These are phyloP conservation scores for Fundulus diaphanus DNA, from an alignment of 2,797 vertebrate genomes.

Conservation along the genomic window DNA sequence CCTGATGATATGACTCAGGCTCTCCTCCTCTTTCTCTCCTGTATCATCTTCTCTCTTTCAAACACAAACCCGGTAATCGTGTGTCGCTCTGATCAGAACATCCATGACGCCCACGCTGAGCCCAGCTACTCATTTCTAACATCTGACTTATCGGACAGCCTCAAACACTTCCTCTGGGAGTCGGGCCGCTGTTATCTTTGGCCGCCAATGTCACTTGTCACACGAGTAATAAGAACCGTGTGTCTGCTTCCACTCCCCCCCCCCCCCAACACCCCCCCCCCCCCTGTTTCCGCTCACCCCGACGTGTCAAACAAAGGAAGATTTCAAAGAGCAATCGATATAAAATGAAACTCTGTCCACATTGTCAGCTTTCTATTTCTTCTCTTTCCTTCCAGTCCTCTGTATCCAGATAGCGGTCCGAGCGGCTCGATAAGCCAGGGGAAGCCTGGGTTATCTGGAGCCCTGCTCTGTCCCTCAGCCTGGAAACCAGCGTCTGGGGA, in stretches of 20 bases:
- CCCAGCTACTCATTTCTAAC: conserved; percentile 41
- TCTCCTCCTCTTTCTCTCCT: conserved; percentile 22
- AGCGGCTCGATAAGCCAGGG: conserved; percentile 25
- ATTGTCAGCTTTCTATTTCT: conserved; percentile 61
- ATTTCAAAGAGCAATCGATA: conserved; percentile 72
- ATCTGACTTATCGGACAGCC: conserved; percentile 66
- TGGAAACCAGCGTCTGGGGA: background rate
- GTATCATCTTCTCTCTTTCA: conserved; percentile 2
- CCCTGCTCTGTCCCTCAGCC: conserved; percentile 37
- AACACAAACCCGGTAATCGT: background rate
- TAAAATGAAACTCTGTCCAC: conserved; percentile 64
- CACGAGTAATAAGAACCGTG: conserved; percentile 69
- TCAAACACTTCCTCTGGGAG: conserved; percentile 75
- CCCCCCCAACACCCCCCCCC: too few relatives aligned
- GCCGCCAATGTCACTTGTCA: conserved; percentile 69
- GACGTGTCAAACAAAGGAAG: conserved; percentile 67
- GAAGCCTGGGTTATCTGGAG: conserved; percentile 49
- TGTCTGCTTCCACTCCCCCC: conserved; percentile 18
- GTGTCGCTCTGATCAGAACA: conserved; percentile 23
- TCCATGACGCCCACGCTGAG: conserved; percentile 35
- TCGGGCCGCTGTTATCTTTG: conserved; percentile 75
- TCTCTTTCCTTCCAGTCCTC: conserved; percentile 9
- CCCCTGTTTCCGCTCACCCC: background rate
- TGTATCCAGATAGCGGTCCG: conserved; percentile 31
- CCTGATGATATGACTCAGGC: conserved; percentile 43